Evolutionary conservation across 2,113 vertebrate genomes (phyloP), one percentile per base, ranked within the genome.

Genomic region (Odontophorus gujanensis): DNA sequence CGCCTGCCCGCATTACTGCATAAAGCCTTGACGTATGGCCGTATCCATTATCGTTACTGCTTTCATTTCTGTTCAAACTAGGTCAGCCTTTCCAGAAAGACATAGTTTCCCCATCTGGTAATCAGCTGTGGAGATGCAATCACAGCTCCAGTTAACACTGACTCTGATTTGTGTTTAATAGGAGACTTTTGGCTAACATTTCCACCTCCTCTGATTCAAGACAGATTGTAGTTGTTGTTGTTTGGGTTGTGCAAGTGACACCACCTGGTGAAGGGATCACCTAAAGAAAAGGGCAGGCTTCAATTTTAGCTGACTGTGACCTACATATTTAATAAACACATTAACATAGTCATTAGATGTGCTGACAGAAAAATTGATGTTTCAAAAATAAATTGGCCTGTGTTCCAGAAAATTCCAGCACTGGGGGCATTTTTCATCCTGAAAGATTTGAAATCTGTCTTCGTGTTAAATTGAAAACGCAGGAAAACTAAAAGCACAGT

Each of bases 31-130:
- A 72, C 82, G 38, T 71, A 76, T 51, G 42, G 79, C 61, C 0
- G 4, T 73, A 59, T 43, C 53, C 18, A 32, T 83, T 67, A 58
- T 21, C 43, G 34, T 26, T 83, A 26, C 53, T 11, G 40, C 90
- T 90, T 78, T 75, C 43, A 19, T 74, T 91, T 91, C 72, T 82
- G 72, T 65, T 85, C 20, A 68, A 50, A 69, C 47, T 80, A 42
- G 0, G 1, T 71, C 85, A 75, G 32, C 72, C 34, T 85, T 81
- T 85, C 72, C 81, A 89, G 59, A 85, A 77, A 77, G 11, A 40
- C 81, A 85, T 73, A 78, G 51, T 82, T 91, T 93, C 38, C 61
- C 47, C 92, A 87, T 87, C 75, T 89, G 78, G 72, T 80, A 63
- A 87, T 93, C 75, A 90, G 79, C 85, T 85, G 79, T 50, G 36